Conservation (phyloP, 2,113 vertebrate species). For the Lanius ludovicianus region DNA sequence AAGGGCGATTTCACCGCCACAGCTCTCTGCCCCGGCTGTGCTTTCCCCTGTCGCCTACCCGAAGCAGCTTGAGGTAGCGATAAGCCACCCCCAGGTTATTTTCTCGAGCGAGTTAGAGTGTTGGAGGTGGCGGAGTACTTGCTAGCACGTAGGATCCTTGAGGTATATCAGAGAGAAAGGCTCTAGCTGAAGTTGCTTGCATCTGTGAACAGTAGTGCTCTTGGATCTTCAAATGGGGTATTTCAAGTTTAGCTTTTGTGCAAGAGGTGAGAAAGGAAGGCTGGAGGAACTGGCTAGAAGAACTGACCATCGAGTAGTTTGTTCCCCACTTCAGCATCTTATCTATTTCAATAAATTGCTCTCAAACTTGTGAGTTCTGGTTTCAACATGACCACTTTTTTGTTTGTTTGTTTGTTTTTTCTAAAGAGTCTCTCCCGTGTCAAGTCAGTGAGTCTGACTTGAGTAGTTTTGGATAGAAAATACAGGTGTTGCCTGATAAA, state of each 20-base stretch:
- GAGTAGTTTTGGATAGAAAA: neutral
- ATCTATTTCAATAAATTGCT: neutral
- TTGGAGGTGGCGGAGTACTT: neutral
- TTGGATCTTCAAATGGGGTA: neutral
- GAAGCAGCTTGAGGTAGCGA: neutral
- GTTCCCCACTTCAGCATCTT: fast-evolving
- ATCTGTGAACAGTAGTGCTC: fast-evolving
- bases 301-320: neutral
- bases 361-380: neutral
- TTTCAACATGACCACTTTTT: neutral
- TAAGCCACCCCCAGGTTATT: neutral
- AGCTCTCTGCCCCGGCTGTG: neutral
- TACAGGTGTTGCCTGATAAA: neutral
- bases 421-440: neutral
- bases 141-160: neutral
- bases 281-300: neutral
- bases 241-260: neutral
- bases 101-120: neutral
- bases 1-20: fast-evolving
- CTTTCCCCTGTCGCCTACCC: neutral
- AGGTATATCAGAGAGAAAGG: neutral
- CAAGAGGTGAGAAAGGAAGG: neutral
- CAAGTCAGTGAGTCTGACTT: neutral
- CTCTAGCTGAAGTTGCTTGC: neutral
- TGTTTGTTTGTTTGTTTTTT: neutral